Conservation (phyloP, 2,113 vertebrate species). For the Sminthopsis crassicaudata region DNA sequence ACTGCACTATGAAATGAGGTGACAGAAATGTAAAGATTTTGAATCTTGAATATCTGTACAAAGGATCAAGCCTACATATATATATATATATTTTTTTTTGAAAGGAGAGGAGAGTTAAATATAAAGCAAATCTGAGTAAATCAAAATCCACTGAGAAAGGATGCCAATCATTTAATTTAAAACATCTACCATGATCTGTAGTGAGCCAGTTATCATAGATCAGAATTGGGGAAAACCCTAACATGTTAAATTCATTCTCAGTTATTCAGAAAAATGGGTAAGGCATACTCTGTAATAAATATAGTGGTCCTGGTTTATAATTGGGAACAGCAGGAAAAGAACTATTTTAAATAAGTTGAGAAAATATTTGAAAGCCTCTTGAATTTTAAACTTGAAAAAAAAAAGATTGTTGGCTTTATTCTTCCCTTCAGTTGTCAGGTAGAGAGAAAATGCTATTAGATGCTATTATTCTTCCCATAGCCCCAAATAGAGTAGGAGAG, state of each 20-base stretch:
- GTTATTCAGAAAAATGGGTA: background rate
- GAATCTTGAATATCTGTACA: background rate
- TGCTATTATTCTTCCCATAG: accelerated
- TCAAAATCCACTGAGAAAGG: background rate
- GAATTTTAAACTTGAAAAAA: constrained; percentile 39
- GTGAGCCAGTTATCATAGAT: background rate
- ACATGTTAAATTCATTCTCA: background rate
- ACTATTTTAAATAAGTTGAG: background rate
- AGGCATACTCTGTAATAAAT: background rate
- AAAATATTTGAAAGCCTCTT: background rate
- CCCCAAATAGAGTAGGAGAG: background rate
- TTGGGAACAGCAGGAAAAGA: constrained; percentile 2
- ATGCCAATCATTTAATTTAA: background rate
- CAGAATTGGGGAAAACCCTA: background rate
- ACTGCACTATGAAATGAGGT: background rate
- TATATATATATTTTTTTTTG: no score
- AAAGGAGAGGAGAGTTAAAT: background rate
- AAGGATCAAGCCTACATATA: background rate
- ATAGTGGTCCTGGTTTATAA: background rate
- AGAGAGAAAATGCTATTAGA: background rate
- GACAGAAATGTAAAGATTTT: background rate
- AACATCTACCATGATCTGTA: background rate
- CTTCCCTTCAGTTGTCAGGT: background rate
- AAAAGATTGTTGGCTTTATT: background rate
- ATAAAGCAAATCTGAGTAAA: background rate